phyloP scores from a whole-genome alignment of 1,140 invertebrate species.

The Eriocheir sinensis region DNA sequence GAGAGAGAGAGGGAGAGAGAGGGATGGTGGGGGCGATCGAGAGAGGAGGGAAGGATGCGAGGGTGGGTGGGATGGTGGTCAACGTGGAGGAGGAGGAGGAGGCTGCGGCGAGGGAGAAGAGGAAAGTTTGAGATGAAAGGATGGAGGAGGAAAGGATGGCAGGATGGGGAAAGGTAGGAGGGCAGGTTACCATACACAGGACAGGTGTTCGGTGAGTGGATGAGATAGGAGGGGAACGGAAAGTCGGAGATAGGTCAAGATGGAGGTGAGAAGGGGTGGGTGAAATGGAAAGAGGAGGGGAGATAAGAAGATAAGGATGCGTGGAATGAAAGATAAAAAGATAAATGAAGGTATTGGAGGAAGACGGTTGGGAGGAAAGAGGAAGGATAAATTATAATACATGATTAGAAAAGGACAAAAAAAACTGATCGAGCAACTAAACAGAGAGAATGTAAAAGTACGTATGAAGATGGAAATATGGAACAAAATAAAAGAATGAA shows the following conservation, averaged over 20 bases:
- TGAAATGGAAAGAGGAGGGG: background rate
- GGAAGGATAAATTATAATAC: no score
- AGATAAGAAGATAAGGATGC: background rate
- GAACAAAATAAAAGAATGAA: no score
- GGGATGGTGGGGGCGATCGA: background rate
- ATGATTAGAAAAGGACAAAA: no score
- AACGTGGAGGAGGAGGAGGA: background rate
- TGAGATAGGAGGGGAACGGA: background rate
- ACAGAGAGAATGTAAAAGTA: no score
- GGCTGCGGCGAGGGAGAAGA: background rate
- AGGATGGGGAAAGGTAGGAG: background rate
- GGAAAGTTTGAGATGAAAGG: background rate
- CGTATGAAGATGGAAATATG: no score
- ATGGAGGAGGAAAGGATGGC: background rate
- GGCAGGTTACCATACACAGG: background rate
- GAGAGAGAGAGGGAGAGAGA: background rate
- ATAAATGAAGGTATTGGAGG: background rate
- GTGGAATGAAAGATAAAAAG: background rate
- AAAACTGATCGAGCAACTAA: no score
- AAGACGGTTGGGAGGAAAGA: background rate
- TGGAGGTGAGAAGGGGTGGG: background rate
- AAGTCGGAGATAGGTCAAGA: no score
- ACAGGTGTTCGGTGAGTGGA: background rate
- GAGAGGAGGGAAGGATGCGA: background rate
- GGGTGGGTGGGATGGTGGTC: background rate